A percentile compares a stretch with the other conserved stretches of the same genome.
Conservation (phyloP, 2,888 invertebrate genomes). For the Diarsia dahlii region DNA sequence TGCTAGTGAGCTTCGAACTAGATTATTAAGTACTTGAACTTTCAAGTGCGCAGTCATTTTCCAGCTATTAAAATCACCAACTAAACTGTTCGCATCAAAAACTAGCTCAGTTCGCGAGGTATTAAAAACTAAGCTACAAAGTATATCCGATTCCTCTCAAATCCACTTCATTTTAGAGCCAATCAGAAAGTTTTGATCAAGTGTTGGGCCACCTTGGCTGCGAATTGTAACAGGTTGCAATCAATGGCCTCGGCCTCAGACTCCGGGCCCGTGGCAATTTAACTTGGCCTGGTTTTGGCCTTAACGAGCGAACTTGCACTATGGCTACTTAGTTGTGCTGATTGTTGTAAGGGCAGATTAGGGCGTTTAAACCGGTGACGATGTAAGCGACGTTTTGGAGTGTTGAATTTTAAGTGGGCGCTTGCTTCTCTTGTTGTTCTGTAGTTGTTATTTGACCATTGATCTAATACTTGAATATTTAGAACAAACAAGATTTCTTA, state of each 20-base stretch:
- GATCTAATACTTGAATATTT: too few relatives aligned
- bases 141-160: conserved; percentile 22
- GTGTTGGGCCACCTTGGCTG: conserved; percentile 51
- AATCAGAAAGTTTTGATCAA: conserved; percentile 63
- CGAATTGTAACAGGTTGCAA: conserved; percentile 66
- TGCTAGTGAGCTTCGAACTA: not conserved
- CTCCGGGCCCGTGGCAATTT: conserved; percentile 55
- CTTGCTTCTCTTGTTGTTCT: not conserved
- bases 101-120: not conserved
- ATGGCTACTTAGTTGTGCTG: conserved; percentile 42
- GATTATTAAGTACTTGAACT: not conserved
- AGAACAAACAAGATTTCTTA: too few relatives aligned
- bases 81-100: not conserved
- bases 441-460: not conserved
- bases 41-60: not conserved
- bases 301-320: conserved; percentile 63
- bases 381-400: not conserved
- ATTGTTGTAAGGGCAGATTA: conserved; percentile 51
- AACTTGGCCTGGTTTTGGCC: conserved; percentile 58
- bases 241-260: conserved; percentile 58
- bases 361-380: conserved; percentile 27
- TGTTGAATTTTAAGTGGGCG: not conserved
- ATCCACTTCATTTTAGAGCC: conserved; percentile 52
- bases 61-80: not conserved
- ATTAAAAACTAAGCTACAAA: conserved; percentile 30